These are phyloP conservation scores for Phallusia fumigata DNA, from an alignment of 23 tunicate genomes.

Conservation along the genomic window DNA sequence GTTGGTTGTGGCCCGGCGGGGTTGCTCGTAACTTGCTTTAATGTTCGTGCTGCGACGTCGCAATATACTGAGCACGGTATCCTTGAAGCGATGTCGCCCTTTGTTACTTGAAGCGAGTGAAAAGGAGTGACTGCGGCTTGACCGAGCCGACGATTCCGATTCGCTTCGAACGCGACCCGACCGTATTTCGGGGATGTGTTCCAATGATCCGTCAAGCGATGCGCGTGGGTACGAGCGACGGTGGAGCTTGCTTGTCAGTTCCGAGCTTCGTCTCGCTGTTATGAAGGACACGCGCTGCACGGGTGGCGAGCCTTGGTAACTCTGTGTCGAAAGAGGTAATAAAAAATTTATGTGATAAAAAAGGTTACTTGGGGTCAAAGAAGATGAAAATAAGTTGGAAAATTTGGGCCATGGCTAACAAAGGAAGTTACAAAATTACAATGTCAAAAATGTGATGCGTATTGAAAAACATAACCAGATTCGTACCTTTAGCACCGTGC, in stretches of 20 bases:
- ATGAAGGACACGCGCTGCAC: neutral
- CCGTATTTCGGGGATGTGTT: neutral
- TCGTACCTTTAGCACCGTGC: no score
- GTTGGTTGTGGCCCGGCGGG: neutral
- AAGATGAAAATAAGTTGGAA: no score
- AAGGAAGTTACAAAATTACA: no score
- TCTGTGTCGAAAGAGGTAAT: neutral
- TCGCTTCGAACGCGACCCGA: neutral
- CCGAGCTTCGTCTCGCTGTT: neutral
- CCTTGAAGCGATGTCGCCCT: neutral
- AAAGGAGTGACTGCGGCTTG: neutral
- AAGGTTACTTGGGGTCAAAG: no score
- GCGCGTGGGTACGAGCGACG: neutral
- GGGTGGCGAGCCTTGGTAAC: neutral
- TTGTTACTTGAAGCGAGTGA: neutral
- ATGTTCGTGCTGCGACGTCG: neutral
- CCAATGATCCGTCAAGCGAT: neutral
- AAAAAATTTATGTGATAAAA: neutral
- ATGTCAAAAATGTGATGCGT: no score
- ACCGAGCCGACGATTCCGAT: neutral
- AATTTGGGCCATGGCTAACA: no score
- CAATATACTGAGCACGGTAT: neutral
- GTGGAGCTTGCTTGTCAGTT: neutral
- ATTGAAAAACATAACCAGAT: no score
- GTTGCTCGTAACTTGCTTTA: neutral